phyloP scores from a whole-genome alignment of 1,140 invertebrate species.

The Vanessa tameamea region DNA sequence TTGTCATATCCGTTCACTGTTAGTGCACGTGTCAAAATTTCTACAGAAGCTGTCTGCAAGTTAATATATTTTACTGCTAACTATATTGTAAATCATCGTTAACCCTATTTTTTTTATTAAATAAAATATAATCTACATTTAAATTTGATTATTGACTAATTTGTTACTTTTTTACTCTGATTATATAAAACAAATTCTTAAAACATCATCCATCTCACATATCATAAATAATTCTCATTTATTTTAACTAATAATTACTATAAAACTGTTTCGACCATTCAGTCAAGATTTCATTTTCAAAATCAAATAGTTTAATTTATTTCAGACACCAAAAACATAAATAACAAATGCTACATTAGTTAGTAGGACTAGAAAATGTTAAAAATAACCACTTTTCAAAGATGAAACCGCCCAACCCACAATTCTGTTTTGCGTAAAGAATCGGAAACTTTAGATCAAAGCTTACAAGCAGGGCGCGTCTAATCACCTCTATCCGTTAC shows the following conservation, averaged over 20 bases:
- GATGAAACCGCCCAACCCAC: conserved; percentile 1
- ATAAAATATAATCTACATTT: too few species aligned
- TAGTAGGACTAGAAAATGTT: background rate
- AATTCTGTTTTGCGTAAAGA: conserved; percentile 32
- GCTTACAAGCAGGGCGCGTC: conserved; percentile 51
- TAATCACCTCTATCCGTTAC: conserved; percentile 46
- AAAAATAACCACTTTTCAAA: conserved; percentile 10
- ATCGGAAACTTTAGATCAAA: conserved; percentile 55
- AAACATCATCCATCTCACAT: too few species aligned
- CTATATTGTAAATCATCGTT: too few species aligned
- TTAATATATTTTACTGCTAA: background rate
- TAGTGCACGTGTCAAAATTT: conserved; percentile 13
- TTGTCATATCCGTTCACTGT: conserved; percentile 25
- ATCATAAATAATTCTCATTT: too few species aligned
- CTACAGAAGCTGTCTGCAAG: background rate
- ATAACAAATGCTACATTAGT: background rate
- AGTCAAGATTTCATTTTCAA: too few species aligned
- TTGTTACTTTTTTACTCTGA: too few species aligned
- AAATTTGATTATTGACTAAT: too few species aligned
- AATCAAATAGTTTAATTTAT: too few species aligned
- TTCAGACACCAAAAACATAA: background rate
- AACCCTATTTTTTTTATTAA: too few species aligned
- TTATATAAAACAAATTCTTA: too few species aligned
- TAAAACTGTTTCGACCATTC: too few species aligned
- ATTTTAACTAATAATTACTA: too few species aligned